Evolutionary conservation across 2,113 vertebrate genomes (phyloP).

Genomic region (Eptesicus fuscus): DNA sequence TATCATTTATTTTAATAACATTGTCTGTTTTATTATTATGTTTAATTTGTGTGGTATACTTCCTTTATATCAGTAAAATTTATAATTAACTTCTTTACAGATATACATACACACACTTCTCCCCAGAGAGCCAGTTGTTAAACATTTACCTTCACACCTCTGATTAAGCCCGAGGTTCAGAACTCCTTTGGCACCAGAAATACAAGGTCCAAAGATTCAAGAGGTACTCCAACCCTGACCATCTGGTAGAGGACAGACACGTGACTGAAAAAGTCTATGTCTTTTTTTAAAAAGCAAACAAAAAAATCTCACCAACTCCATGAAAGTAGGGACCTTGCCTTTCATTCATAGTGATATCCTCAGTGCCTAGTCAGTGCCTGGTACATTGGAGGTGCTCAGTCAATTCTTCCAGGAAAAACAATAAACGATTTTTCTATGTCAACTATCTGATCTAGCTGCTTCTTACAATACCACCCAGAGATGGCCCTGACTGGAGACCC

Average conservation of each 20-base stretch:
- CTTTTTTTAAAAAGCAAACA: background rate
- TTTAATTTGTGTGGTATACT: background rate
- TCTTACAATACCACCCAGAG: background rate
- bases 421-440: background rate
- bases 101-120: background rate
- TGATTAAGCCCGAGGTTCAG: slow-evolving; percentile 36
- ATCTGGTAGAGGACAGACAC: background rate
- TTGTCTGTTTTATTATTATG: background rate
- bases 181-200: slow-evolving; percentile 41
- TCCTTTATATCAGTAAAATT: background rate
- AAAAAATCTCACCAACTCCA: background rate
- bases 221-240: background rate
- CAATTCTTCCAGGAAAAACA: background rate
- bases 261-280: background rate
- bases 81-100: background rate
- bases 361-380: background rate
- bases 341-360: background rate
- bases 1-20: background rate
- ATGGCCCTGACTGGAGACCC: background rate
- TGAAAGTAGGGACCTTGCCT: background rate
- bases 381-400: background rate
- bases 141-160: slow-evolving; percentile 29
- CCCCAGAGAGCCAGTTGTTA: background rate
- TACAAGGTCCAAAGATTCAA: slow-evolving; percentile 34
- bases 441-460: background rate